Base-by-base conservation (phyloP, 2,888 invertebrate species). In the Lithophane socia region DNA sequence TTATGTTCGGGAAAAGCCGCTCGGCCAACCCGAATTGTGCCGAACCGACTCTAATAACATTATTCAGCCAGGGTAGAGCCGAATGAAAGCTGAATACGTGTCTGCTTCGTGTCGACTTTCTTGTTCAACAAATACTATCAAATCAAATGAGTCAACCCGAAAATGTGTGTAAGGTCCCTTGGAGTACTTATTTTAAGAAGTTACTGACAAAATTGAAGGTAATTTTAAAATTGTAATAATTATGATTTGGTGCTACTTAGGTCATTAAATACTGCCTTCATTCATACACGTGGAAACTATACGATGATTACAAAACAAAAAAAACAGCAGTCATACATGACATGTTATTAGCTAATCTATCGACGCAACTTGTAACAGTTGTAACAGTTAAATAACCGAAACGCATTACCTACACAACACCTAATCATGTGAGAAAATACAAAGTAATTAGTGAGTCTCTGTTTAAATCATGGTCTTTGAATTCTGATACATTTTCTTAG, bases 331-430 rank as follows among this genome's bases (percentile, higher is more conserved):
- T 29, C 16, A 42, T 3, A 24, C 58, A 47, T 66, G 29, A 29
- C 29, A 42, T 58, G 49, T 49, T 49, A 21, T 49, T 56, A 66
- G 13, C 44, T 44, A 78, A 60, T 60, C 44, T 68, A 29, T 60
- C 58, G 42, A 78, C n/a, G 58, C 7, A 60, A 66, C 77, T 24
- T 29, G 49, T 76, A 58, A 56, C 16, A 29, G 9, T 56, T 47
- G 37, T 75, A 77, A 65, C 10, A 49, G 24, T 65, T 42, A 29
- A 52, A 65, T 65, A 9, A 67, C 24, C 44, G 66, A 21, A 67
- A n/a, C 58, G 42, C 2, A 52, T 60, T 78, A 67, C 47, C 7
- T 47, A 42, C 21, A 24, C 56, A 37, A 24, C 16, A 29, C 58
- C 9, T 44, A 21, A 58, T 24, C n/a, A n/a, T 42, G 42, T 58